A percentile compares a stretch with the other conserved stretches of the same genome.
Conservation (phyloP, 1,140 invertebrate species). For the Solenopsis invicta region DNA sequence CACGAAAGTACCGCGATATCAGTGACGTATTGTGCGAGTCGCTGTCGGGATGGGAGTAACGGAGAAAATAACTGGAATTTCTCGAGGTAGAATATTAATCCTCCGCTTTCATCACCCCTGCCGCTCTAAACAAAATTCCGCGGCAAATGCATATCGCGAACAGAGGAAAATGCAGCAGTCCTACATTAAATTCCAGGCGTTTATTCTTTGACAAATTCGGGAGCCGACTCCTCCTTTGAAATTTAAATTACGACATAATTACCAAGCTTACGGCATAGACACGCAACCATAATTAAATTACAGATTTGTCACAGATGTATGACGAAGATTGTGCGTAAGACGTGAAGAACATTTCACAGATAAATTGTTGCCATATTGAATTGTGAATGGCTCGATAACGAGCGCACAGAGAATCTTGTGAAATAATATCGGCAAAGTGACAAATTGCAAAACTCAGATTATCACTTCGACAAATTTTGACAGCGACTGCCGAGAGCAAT, state of each 20-base stretch:
- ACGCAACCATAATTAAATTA: neutral
- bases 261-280: neutral
- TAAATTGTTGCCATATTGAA: neutral
- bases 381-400: neutral
- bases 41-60: neutral
- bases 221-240: constrained; percentile 3
- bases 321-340: neutral
- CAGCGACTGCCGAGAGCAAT: too few relatives aligned
- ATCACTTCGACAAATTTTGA: neutral
- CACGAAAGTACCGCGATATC: constrained; percentile 12
- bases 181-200: constrained; percentile 6
- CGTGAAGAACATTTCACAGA: neutral
- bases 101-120: neutral
- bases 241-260: constrained; percentile 39
- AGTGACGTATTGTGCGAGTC: constrained; percentile 33
- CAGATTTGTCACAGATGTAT: constrained; percentile 2
- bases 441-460: neutral
- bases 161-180: neutral
- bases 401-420: neutral
- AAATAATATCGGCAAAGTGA: neutral
- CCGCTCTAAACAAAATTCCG: constrained; percentile 25
- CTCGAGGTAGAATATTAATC: constrained; percentile 49
- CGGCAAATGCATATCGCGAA: constrained; percentile 47
- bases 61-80: constrained; percentile 35
- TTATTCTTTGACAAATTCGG: constrained; percentile 36